Conservation (phyloP, 2,113 vertebrate species). For the Verasper variegatus region DNA sequence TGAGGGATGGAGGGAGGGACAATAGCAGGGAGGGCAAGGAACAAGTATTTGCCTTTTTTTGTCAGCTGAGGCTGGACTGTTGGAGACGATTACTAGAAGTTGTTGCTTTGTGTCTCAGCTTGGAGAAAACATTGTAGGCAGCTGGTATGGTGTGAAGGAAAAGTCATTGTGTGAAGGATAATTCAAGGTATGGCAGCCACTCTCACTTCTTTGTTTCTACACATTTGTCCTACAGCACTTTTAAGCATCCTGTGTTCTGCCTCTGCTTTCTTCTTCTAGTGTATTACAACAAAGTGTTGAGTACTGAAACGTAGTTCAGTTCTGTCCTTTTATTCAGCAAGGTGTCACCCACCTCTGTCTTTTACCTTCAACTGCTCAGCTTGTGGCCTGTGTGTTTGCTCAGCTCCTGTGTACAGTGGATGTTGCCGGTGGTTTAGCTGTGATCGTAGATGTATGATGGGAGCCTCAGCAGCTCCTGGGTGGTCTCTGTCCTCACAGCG, state of each 20-base stretch:
- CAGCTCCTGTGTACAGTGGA: slow-evolving; percentile 9
- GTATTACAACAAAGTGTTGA: not conserved
- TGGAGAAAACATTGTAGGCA: slow-evolving; percentile 42
- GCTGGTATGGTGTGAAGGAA: slow-evolving; percentile 68
- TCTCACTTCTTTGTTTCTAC: not conserved
- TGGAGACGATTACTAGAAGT: slow-evolving; percentile 49
- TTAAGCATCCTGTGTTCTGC: slow-evolving; percentile 3
- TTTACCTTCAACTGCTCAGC: not conserved
- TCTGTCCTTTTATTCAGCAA: not conserved
- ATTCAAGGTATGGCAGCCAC: slow-evolving; percentile 57
- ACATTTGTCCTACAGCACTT: slow-evolving; percentile 10
- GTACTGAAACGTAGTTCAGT: not conserved
- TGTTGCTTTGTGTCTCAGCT: slow-evolving; percentile 51
- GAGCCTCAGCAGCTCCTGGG: slow-evolving; percentile 72
- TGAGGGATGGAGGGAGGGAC: slow-evolving; percentile 71
- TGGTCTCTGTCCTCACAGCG: slow-evolving; percentile 72
- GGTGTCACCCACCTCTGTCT: not conserved
- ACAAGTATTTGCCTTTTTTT: slow-evolving; percentile 69
- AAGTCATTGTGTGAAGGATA: slow-evolving; percentile 45
- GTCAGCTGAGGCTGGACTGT: slow-evolving; percentile 64
- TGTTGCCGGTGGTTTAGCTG: slow-evolving; percentile 30
- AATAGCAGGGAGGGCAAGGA: slow-evolving; percentile 58
- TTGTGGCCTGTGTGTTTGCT: slow-evolving; percentile 14
- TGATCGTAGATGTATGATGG: slow-evolving; percentile 48
- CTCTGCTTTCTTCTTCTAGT: not conserved